phyloP scores from a whole-genome alignment of 2,797 vertebrate species.

The Diglossa cyanea region DNA sequence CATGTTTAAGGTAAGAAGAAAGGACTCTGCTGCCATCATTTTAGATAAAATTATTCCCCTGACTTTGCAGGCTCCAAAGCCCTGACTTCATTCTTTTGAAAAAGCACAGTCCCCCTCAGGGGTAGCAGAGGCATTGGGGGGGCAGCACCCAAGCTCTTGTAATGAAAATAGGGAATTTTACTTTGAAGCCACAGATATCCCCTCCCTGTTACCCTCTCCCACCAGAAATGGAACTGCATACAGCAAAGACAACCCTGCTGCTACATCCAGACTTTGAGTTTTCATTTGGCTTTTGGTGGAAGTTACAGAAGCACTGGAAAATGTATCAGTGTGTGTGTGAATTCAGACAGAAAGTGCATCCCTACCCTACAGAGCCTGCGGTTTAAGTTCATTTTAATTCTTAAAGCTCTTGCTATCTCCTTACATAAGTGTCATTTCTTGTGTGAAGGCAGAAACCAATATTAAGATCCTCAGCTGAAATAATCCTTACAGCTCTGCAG shows the following conservation, averaged over 20 bases:
- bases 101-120: neutral
- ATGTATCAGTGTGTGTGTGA: neutral
- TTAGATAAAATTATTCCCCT: neutral
- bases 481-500: conserved; percentile 37
- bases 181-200: neutral
- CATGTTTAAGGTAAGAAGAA: neutral
- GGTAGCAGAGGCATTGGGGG: rapidly evolving
- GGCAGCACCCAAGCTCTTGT: neutral
- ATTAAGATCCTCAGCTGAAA: conserved; percentile 41
- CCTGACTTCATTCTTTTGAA: neutral
- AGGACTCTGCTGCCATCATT: neutral
- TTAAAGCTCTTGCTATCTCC: conserved; percentile 22
- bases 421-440: conserved; percentile 35
- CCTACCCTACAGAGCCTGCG: neutral
- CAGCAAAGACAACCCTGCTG: neutral
- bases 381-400: conserved; percentile 35
- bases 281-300: neutral
- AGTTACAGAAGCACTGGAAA: neutral
- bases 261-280: neutral
- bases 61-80: neutral
- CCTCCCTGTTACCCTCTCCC: neutral
- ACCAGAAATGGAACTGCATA: neutral
- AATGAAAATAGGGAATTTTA: neutral
- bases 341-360: neutral
- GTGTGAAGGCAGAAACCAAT: conserved; percentile 9